Conservation (phyloP, 2,797 vertebrate genomes). For the Babyrousa celebensis region DNA sequence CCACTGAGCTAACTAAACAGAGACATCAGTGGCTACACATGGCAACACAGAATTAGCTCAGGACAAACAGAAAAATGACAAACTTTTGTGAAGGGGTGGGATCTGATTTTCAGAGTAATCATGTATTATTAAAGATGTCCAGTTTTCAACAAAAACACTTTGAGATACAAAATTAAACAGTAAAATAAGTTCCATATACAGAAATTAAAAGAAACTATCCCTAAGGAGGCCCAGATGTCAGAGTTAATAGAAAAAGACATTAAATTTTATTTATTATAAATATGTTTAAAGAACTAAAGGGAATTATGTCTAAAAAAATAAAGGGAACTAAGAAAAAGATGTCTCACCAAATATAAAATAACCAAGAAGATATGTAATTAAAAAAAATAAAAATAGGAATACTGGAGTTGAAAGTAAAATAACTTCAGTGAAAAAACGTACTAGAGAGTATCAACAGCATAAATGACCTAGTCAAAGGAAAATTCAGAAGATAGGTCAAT, state of each 20-base stretch:
- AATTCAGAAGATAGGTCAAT: background rate
- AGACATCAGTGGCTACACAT: background rate
- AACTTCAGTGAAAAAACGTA: background rate
- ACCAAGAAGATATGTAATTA: background rate
- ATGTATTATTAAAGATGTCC: background rate
- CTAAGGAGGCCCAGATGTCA: background rate
- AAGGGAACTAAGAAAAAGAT: background rate
- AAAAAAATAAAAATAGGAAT: background rate
- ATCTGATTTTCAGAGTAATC: background rate
- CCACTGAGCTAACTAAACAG: background rate
- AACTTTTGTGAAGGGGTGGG: background rate
- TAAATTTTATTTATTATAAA: conserved; percentile 6
- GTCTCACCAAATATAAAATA: background rate
- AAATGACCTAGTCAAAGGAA: background rate
- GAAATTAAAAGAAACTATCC: conserved; percentile 11
- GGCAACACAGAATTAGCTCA: background rate
- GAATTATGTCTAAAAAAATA: background rate
- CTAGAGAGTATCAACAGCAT: background rate
- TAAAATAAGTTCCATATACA: background rate
- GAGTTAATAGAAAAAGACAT: background rate
- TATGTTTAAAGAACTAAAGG: background rate
- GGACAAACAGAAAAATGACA: background rate
- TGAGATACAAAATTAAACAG: background rate
- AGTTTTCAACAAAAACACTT: conserved; percentile 29
- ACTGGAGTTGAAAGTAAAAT: background rate